A percentile compares a stretch with the other conserved stretches of the same genome.
Evolutionary conservation across 2,888 invertebrate genomes (phyloP).

Genomic region (Melanotus villosus): DNA sequence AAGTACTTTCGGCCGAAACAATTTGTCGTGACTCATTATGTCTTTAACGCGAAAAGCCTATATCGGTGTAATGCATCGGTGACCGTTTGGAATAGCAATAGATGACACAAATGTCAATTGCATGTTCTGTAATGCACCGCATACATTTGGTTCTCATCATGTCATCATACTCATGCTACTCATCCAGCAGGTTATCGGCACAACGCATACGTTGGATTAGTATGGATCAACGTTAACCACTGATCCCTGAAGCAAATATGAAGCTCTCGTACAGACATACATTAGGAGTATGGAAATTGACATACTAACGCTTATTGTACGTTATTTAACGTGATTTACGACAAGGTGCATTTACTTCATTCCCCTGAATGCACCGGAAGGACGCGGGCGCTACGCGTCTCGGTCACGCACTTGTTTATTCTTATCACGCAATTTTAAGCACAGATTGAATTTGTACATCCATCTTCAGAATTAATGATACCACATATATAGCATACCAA

Average conservation of each 20-base stretch:
- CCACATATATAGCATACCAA: not conserved
- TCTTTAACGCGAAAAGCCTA: slow-evolving; percentile 13
- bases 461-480: slow-evolving; percentile 6
- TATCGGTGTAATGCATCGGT: slow-evolving; percentile 20
- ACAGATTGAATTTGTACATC: slow-evolving; percentile 32
- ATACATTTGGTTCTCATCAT: slow-evolving; percentile 18
- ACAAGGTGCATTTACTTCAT: slow-evolving; percentile 38
- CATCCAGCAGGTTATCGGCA: slow-evolving; percentile 22
- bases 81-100: slow-evolving; percentile 19
- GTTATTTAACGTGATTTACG: slow-evolving; percentile 42
- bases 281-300: slow-evolving; percentile 38
- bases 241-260: slow-evolving; percentile 13
- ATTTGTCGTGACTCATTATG: slow-evolving; percentile 30
- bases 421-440: slow-evolving; percentile 45
- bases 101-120: slow-evolving; percentile 24
- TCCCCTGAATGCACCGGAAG: slow-evolving; percentile 45
- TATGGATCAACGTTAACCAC: slow-evolving; percentile 19
- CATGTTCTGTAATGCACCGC: slow-evolving; percentile 10
- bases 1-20: not conserved
- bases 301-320: slow-evolving; percentile 35
- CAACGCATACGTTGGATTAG: slow-evolving; percentile 28
- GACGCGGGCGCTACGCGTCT: slow-evolving; percentile 38
- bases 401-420: slow-evolving; percentile 45
- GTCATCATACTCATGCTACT: too few species aligned
- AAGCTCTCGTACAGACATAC: slow-evolving; percentile 10